A percentile compares a stretch with the other conserved stretches of the same genome.
phyloP scores from a whole-genome alignment of 2,797 vertebrate species.

The Aplochiton taeniatus region DNA sequence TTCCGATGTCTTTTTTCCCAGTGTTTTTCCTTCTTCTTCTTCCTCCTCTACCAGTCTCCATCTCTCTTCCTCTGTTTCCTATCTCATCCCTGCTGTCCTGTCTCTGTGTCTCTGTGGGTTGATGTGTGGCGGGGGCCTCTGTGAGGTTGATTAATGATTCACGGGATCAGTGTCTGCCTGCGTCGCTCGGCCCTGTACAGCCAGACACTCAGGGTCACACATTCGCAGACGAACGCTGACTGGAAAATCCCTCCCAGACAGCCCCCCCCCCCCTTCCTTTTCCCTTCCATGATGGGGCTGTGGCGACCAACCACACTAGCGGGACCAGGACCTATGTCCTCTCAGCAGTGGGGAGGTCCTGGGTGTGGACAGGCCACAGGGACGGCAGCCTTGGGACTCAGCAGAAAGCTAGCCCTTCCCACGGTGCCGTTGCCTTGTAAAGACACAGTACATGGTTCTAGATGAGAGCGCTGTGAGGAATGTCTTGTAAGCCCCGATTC shows the following conservation, averaged over 20 bases:
- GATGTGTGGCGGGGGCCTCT: constrained; percentile 4
- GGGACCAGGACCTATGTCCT: no score
- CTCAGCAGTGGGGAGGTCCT: no score
- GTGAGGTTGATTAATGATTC: constrained; percentile 38
- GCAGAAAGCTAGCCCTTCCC: no score
- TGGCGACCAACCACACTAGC: constrained; percentile 11
- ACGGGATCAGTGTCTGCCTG: constrained; percentile 33
- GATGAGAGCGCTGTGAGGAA: no score
- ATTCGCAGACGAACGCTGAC: constrained; percentile 5
- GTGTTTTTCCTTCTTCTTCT: constrained; percentile 2
- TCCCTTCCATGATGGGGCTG: neutral
- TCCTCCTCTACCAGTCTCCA: constrained; percentile 13
- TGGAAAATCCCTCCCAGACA: constrained; percentile 46
- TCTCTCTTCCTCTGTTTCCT: constrained; percentile 12
- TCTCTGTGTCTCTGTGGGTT: neutral
- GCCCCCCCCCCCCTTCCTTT: constrained; percentile 31
- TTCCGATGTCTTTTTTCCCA: neutral
- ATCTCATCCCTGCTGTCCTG: neutral
- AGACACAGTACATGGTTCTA: no score
- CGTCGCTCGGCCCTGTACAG: constrained; percentile 23
- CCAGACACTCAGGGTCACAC: constrained; percentile 41
- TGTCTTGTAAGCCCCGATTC: no score
- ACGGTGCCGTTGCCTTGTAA: no score
- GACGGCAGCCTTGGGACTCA: no score
- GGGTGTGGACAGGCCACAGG: neutral